phyloP scores from a whole-genome alignment of 1,140 invertebrate genomes.

The Schlechtendalia chinensis region DNA sequence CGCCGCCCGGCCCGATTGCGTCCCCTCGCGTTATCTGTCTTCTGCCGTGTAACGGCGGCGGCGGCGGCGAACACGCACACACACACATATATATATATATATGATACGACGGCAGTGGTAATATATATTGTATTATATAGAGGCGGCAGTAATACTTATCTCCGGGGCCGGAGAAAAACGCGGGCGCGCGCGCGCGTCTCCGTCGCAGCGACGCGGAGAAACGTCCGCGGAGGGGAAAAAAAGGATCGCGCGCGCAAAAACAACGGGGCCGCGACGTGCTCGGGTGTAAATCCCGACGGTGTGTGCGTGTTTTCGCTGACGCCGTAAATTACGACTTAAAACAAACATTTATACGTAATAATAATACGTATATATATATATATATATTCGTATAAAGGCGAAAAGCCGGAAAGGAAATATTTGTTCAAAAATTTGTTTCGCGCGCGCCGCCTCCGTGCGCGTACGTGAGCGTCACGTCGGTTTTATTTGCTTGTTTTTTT shows the following conservation, averaged over 20 bases:
- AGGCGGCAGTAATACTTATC: slow-evolving; percentile 39
- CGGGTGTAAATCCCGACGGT: slow-evolving; percentile 33
- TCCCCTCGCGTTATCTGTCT: slow-evolving; percentile 42
- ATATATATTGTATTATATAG: too few relatives aligned
- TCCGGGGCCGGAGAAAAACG: slow-evolving; percentile 21
- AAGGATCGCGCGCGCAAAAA: background rate
- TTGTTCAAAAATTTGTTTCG: background rate
- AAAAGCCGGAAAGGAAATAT: slow-evolving; percentile 36
- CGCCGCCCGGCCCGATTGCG: background rate
- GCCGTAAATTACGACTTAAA: slow-evolving; percentile 23
- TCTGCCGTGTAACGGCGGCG: slow-evolving; percentile 16
- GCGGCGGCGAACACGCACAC: background rate
- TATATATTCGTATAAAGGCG: background rate
- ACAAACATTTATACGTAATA: slow-evolving; percentile 1
- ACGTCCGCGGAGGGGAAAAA: background rate
- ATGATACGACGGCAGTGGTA: too few relatives aligned
- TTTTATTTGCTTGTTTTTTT: too few relatives aligned
- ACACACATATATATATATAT: too few relatives aligned
- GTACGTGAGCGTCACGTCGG: too few relatives aligned
- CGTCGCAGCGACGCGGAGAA: too few relatives aligned
- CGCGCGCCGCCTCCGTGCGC: too few relatives aligned
- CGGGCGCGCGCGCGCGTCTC: background rate
- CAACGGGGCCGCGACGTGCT: slow-evolving; percentile 34
- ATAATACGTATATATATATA: too few relatives aligned
- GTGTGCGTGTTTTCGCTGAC: slow-evolving; percentile 5